Base-by-base conservation (phyloP, 2,113 vertebrate genomes). In the Apteryx owenii region DNA sequence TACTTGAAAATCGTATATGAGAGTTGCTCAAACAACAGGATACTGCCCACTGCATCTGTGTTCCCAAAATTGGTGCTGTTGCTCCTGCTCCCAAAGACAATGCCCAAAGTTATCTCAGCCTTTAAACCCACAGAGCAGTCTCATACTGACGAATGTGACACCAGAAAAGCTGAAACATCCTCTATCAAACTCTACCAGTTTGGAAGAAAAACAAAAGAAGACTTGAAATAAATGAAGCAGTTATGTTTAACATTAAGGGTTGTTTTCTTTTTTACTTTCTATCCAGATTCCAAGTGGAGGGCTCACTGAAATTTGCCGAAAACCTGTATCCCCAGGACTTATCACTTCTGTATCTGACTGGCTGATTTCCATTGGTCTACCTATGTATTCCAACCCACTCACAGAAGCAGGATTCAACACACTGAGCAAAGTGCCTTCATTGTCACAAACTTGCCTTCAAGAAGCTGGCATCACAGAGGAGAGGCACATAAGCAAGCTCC, bases 201-300 rank as follows among this genome's bases (percentile, higher is more conserved):
- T 71, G 31, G 46, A 73, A 46, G 12, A 11, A 62, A 38, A 40
- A 18, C 11, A 8, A 56, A 71, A 54, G 18, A 46, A 2, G 2
- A 33, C 16, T 46, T 61, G 5, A 21, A 81, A 44, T 75, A 75
- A 60, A 93, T 46, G 28, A 72, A 62, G 25, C 46, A 51, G 44
- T 28, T 88, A 25, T 19, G 29, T 73, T 93, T 93, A 73, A 81
- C 14, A 2, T 71, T 75, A 75, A 70, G 33, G 6, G 1, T 81
- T 78, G 12, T 46, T 84, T 64, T 33, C 28, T 81, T 18, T 46
- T 44, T 83, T 58, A 82, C 44, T 95, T 8, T 83, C 75, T 90
- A 5, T 84, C 65, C 97, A 99, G 99, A 99, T 99, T 97, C 99
- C 99, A 29, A 99, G 99, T 7, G 99, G 99, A 62, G 99, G 99